Percentiles rank a stretch among this genome's conserved stretches.
phyloP scores from a whole-genome alignment of 1,140 invertebrate genomes.

The Rhopalosiphum maidis region DNA sequence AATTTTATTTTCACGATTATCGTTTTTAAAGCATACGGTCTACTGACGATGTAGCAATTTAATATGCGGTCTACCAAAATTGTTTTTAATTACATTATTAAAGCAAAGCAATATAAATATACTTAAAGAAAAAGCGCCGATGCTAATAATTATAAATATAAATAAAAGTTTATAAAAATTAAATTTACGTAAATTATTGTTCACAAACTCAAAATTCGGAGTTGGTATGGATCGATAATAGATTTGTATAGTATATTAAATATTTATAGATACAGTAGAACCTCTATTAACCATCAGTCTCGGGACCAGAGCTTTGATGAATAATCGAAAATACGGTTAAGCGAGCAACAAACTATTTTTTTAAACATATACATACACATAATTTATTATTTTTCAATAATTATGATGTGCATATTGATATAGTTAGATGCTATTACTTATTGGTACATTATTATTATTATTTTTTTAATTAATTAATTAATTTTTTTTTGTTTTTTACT shows the following conservation, averaged over 20 bases:
- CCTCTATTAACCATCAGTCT: too few species aligned
- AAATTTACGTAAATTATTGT: not conserved
- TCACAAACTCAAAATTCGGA: not conserved
- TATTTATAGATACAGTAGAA: not conserved
- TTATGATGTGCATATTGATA: too few species aligned
- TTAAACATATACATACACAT: too few species aligned
- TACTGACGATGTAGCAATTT: not conserved
- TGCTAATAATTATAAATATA: not conserved
- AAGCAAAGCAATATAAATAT: not conserved
- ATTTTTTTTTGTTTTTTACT: too few species aligned
- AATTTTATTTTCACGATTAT: not conserved
- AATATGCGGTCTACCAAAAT: not conserved
- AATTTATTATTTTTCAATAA: too few species aligned
- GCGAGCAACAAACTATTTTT: too few species aligned
- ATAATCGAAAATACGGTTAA: too few species aligned
- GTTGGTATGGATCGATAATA: accelerated
- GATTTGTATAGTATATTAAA: not conserved
- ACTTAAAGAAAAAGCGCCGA: not conserved
- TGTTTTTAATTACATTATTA: not conserved
- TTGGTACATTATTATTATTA: too few species aligned
- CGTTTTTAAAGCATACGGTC: not conserved
- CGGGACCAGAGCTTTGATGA: too few species aligned
- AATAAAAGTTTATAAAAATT: not conserved
- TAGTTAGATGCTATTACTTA: too few species aligned
- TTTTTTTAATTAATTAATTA: too few species aligned